Base-by-base conservation (phyloP, 2,113 vertebrate genomes). In the Corydoras maculifer region DNA sequence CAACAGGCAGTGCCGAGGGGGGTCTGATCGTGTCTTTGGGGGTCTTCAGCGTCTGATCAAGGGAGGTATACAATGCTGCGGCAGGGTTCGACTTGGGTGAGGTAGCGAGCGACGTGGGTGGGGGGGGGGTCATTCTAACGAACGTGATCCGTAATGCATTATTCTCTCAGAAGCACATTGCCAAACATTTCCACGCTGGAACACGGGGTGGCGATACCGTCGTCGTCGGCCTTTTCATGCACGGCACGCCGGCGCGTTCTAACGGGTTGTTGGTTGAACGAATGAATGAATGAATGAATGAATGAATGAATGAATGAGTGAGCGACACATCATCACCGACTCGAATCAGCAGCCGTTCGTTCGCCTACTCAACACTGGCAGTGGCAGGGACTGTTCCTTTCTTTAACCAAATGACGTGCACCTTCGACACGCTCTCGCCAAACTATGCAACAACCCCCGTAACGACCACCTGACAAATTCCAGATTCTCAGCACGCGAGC, bases 401-500 rank as follows among this genome's bases (percentile, higher is more conserved):
- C 81, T 72, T 78, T 81, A 85, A 81, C 87, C 83, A 85, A 81
- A 82, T 82, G 74, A 84, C 81, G 75, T 86, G 83, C 80, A 85
- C 83, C 84, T 78, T 86, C 84, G 75, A 80, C 86, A 87, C 55
- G 78, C 87, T 84, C 84, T 90, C 86, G 75, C 69, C 82, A 87
- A 89, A 88, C 90, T 91, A 91, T 91, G 90, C 90, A 91, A 91
- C 89, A 89, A 87, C 86, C 77, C 83, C 80, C 77, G 76, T 68
- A 77, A 84, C 84, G 80, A 83, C 82, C 86, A 82, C 82, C 85
- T 75, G 79, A 82, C 83, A 82, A 87, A 72, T 66, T 48, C 62
- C 85, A 84, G 75, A 77, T 69, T 73, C 77, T 83, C 73, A 77
- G 79, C 68, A 84, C 65, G 11, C 35, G 55, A 77, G 83, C 83